phyloP scores from a whole-genome alignment of 1,140 invertebrate species.

The Euura lappo region DNA sequence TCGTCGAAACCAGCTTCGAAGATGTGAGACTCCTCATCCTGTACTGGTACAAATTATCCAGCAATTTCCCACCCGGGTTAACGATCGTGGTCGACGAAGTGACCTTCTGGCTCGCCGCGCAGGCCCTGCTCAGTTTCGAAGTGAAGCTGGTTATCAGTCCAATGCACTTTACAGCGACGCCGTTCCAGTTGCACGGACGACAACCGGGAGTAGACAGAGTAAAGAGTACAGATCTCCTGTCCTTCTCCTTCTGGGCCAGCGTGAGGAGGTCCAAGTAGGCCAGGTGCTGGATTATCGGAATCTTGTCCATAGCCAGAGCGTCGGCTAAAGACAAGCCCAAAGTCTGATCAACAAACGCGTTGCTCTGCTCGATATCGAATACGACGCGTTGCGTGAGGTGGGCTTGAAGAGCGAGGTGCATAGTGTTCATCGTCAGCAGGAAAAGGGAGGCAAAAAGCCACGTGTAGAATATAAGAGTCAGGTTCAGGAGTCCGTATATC shows the following conservation, averaged over 20 bases:
- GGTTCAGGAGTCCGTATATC: conserved; percentile 59
- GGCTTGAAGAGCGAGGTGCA: conserved; percentile 72
- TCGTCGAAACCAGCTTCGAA: not conserved
- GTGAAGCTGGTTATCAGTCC: conserved; percentile 67
- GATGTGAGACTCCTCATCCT: conserved; percentile 42
- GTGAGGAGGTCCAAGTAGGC: conserved; percentile 73
- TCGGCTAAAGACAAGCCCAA: conserved; percentile 58
- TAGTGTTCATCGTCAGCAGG: conserved; percentile 70
- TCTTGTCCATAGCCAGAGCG: conserved; percentile 62
- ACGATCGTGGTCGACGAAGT: not conserved
- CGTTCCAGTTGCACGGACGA: conserved; percentile 82
- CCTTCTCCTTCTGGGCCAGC: conserved; percentile 64
- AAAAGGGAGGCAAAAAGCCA: conserved; percentile 75
- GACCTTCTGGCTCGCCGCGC: conserved; percentile 28
- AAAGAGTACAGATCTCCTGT: conserved; percentile 68
- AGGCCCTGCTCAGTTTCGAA: conserved; percentile 63
- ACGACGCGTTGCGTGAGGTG: conserved; percentile 71
- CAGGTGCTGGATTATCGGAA: conserved; percentile 72
- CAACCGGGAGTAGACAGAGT: conserved; percentile 77
- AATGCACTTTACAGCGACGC: conserved; percentile 67
- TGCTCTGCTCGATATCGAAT: conserved; percentile 53
- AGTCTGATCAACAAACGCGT: conserved; percentile 29
- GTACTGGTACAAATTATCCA: conserved; percentile 43
- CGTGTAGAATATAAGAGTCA: conserved; percentile 66
- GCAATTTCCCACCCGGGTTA: not conserved